phyloP scores from a whole-genome alignment of 2,113 vertebrate species.

The Peromyscus californicus region DNA sequence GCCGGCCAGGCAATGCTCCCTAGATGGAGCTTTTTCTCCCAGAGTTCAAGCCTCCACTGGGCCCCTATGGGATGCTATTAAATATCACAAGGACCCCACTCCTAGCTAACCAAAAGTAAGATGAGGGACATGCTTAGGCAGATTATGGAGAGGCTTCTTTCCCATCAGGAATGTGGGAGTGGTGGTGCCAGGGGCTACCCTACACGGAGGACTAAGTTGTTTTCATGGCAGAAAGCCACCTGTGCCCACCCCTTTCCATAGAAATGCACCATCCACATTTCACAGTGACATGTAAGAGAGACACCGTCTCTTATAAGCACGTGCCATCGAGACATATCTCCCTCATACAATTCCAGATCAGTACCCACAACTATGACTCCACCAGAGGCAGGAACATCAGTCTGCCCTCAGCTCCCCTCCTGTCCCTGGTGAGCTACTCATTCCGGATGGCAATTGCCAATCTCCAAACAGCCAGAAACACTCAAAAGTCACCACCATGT shows the following conservation, averaged over 20 bases:
- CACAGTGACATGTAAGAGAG: constrained; percentile 18
- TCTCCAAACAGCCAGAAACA: neutral
- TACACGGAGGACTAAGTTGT: neutral
- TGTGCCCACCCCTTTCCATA: neutral
- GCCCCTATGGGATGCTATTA: neutral
- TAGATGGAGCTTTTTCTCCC: neutral
- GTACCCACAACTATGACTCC: neutral
- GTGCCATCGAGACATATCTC: neutral
- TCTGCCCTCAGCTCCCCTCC: neutral
- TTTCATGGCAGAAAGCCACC: neutral
- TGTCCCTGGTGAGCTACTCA: neutral
- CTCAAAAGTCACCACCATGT: neutral
- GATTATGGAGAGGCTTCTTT: neutral
- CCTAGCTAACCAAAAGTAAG: neutral
- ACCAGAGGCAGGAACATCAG: neutral
- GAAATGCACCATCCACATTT: constrained; percentile 17
- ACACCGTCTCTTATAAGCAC: neutral
- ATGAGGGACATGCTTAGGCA: neutral
- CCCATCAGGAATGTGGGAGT: neutral
- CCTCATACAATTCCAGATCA: neutral
- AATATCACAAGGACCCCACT: neutral
- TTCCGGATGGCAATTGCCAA: neutral
- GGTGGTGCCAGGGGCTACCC: neutral
- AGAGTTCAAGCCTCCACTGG: neutral
- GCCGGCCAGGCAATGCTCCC: neutral